Base-by-base conservation (phyloP, 2,797 vertebrate species). In the Epinephelus malabaricus region DNA sequence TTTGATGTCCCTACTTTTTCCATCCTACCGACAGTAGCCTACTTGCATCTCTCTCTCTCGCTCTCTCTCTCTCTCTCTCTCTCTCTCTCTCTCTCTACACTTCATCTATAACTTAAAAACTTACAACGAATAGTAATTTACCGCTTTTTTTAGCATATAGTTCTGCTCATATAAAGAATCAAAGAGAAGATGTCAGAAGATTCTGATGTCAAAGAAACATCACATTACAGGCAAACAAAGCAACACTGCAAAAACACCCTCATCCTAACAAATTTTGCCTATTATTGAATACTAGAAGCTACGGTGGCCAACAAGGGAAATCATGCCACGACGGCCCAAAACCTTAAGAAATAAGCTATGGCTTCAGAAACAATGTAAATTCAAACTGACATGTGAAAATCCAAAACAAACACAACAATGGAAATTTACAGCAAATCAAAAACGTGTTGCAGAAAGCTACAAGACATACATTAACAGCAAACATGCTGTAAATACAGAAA, bases 1-100 rank as follows among this genome's bases (percentile, higher is more conserved):
- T 93, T 93, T 94, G 92, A 93, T 92, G 92, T 93, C 64, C 67
- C 49, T 45, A 85, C 80, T 79, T 89, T 87, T 92, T 87, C 70
- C 80, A 83, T 73, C 84, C 84, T 59, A 69, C 55, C 66, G 6
- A 38, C 51, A 18, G n/a, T 76, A 43, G 11, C 40, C 40, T 43
- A 81, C 78, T 58, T 69, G 50, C 30, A 70, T 78, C 60, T 70
- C 73, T 69, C 45, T 64, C 30, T 74, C 49, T 62, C 23, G 6
- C 45, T 17, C 17, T 25, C 51, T 27, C 19, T 21, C 34, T 30
- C 58, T 47, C 5, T 27, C 27, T 21, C 21, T 21, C 21, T 21
- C 21, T 21, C 21, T 21, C 21, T 21, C n/a, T n/a, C n/a, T n/a
- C n/a, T n/a, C n/a, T n/a, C n/a, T 27, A 5, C 27, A 30, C 27